Conservation (phyloP, 2,113 vertebrate genomes). For the Forbesichthys agassizii region DNA sequence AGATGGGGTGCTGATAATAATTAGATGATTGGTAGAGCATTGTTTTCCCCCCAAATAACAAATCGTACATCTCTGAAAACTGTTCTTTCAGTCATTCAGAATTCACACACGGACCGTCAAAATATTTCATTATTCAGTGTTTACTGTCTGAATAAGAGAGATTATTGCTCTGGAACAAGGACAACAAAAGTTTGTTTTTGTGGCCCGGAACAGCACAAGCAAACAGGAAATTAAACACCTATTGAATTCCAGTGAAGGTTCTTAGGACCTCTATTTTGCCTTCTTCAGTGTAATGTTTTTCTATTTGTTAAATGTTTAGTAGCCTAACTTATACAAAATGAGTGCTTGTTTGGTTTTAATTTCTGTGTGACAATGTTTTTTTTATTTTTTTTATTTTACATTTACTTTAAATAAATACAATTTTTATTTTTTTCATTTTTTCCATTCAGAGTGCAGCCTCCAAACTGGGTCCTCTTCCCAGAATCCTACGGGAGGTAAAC, state of each 20-base stretch:
- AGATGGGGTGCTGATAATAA: conserved; percentile 47
- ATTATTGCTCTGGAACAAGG: conserved; percentile 11
- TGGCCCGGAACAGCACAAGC: conserved; percentile 20
- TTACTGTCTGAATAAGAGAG: conserved; percentile 43
- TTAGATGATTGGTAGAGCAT: conserved; percentile 2
- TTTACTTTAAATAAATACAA: too few relatives aligned
- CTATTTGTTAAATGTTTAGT: not conserved
- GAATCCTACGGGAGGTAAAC: conserved; percentile 93
- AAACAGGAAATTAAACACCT: conserved; percentile 17
- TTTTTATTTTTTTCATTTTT: not conserved
- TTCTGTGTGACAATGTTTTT: too few relatives aligned
- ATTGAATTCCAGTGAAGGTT: conserved; percentile 8
- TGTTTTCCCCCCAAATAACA: not conserved
- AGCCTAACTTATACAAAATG: not conserved
- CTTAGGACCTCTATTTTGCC: not conserved
- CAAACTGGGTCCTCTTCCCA: conserved; percentile 92
- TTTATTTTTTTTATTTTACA: too few relatives aligned
- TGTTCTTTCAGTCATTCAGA: conserved; percentile 50
- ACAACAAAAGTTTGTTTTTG: not conserved
- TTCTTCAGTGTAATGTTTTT: conserved; percentile 6
- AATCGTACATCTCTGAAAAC: conserved; percentile 15
- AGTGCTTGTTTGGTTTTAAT: too few relatives aligned
- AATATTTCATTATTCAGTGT: conserved; percentile 43
- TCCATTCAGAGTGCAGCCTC: conserved; percentile 80
- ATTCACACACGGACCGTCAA: conserved; percentile 28